Evolutionary conservation across 2,888 invertebrate species (phyloP).

Genomic region (Aphodius sticticus): DNA sequence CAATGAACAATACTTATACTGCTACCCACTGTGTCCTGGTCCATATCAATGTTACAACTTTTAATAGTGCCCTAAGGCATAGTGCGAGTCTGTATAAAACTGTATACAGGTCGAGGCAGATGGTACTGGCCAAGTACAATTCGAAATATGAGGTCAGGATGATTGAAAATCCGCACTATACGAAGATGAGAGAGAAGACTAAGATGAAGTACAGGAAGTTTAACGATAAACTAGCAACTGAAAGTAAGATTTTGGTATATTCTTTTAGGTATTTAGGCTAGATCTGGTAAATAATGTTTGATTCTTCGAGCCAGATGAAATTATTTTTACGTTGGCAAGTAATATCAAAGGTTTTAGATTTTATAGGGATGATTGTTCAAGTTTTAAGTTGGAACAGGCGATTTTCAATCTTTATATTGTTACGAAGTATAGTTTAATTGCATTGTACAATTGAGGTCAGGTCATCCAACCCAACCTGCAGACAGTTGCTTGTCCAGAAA

Average conservation of each 20-base stretch:
- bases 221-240: slow-evolving; percentile 24
- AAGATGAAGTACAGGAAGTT: slow-evolving; percentile 31
- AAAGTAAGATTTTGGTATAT: slow-evolving; percentile 22
- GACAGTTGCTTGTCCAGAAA: too few relatives aligned
- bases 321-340: background rate
- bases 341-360: slow-evolving; percentile 32
- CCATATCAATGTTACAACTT: slow-evolving; percentile 42
- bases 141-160: slow-evolving; percentile 34
- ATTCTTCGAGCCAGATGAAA: background rate
- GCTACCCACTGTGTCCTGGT: slow-evolving; percentile 62
- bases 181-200: slow-evolving; percentile 27
- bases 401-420: too few relatives aligned
- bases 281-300: background rate
- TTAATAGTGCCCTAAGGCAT: slow-evolving; percentile 39
- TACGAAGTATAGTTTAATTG: too few relatives aligned
- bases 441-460: too few relatives aligned
- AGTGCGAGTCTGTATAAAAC: slow-evolving; percentile 32
- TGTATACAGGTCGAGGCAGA: slow-evolving; percentile 32
- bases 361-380: too few relatives aligned
- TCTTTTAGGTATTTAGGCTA: background rate
- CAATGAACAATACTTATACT: slow-evolving; percentile 62
- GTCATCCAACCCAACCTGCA: too few relatives aligned
- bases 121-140: slow-evolving; percentile 32
- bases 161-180: slow-evolving; percentile 36
- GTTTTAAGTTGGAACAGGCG: too few relatives aligned